Conservation (phyloP, 64 coral and sea anemone genomes). For the Astreopora myriophthalma region DNA sequence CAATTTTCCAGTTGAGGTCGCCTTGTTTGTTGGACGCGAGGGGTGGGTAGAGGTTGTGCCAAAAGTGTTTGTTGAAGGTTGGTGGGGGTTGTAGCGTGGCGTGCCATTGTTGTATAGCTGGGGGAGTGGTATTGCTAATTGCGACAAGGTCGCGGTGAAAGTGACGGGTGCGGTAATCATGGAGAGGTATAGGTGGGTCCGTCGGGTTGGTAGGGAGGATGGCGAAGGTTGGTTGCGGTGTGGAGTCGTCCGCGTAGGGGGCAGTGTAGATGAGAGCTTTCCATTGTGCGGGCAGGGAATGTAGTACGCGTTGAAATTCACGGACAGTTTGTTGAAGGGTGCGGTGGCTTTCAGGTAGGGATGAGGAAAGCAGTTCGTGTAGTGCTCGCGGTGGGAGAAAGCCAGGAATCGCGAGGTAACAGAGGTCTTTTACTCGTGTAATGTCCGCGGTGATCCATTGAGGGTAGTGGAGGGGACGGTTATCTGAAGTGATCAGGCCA, state of each 20-base stretch:
- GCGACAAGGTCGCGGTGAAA: not conserved
- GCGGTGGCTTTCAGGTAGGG: too few relatives aligned
- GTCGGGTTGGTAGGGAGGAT: not conserved
- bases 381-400: not conserved
- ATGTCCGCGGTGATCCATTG: not conserved
- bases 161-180: not conserved
- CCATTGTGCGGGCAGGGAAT: not conserved
- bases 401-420: not conserved
- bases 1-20: not conserved
- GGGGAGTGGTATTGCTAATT: not conserved
- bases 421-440: not conserved
- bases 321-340: not conserved
- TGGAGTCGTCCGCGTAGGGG: not conserved
- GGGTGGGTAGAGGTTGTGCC: not conserved
- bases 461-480: not conserved
- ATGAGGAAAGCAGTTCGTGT: not conserved
- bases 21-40: not conserved
- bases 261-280: not conserved
- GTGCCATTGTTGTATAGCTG: not conserved
- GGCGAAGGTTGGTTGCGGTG: not conserved
- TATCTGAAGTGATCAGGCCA: not conserved
- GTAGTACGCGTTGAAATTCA: not conserved
- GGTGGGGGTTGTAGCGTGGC: not conserved
- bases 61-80: not conserved
- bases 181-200: not conserved